Conservation (phyloP, 1,140 invertebrate genomes). For the Holcopasites calliopsidis region DNA sequence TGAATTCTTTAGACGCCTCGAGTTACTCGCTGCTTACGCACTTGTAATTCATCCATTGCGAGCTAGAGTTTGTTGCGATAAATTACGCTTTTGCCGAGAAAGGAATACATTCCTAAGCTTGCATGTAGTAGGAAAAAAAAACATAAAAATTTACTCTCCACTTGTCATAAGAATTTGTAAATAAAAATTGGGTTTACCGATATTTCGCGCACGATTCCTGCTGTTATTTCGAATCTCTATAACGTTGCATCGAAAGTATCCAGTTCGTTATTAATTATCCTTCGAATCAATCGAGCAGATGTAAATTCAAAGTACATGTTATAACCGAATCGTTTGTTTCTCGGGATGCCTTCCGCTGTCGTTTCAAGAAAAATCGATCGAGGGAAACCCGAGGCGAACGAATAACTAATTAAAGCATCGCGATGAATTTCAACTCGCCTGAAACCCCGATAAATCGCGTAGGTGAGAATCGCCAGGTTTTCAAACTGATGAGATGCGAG, state of each 20-base stretch:
- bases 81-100: too few relatives aligned
- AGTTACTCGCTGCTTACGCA: neutral
- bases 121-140: too few relatives aligned
- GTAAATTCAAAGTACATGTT: neutral
- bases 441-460: neutral
- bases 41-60: conserved; percentile 2
- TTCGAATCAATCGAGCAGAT: conserved; percentile 3
- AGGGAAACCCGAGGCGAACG: conserved; percentile 6
- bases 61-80: too few relatives aligned
- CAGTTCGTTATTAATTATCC: conserved; percentile 1
- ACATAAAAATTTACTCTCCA: neutral
- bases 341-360: neutral
- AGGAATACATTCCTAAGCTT: too few relatives aligned
- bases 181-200: neutral
- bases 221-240: neutral
- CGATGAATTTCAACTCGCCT: conserved; percentile 14
- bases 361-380: neutral
- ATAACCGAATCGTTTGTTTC: neutral
- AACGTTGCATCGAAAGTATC: neutral
- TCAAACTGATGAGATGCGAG: neutral
- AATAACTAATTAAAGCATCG: conserved; percentile 38
- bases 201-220: neutral
- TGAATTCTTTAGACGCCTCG: neutral
- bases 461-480: neutral
- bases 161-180: neutral